phyloP scores from a whole-genome alignment of 2,888 invertebrate species.

The Hoplodrina ambigua region DNA sequence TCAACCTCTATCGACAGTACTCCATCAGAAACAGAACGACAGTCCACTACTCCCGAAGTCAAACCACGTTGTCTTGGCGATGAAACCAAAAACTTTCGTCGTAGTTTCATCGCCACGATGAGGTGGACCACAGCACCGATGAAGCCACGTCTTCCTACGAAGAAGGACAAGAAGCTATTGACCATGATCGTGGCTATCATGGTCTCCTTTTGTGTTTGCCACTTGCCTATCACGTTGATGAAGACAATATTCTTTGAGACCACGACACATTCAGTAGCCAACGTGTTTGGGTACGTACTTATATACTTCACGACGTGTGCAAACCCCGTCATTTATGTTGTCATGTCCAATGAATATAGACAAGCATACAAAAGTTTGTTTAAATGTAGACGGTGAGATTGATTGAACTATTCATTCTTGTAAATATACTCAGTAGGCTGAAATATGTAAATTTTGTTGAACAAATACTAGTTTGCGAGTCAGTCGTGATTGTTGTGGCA shows the following conservation, averaged over 20 bases:
- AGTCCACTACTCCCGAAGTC: slow-evolving; percentile 69
- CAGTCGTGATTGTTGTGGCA: slow-evolving; percentile 26
- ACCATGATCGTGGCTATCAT: slow-evolving; percentile 98
- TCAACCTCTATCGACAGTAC: slow-evolving; percentile 69
- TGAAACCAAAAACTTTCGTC: slow-evolving; percentile 70
- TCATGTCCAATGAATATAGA: slow-evolving; percentile 97
- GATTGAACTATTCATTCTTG: slow-evolving; percentile 2
- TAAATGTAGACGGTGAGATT: slow-evolving; percentile 84
- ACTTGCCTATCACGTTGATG: slow-evolving; percentile 96
- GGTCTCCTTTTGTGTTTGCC: slow-evolving; percentile 96
- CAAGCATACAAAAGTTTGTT: slow-evolving; percentile 96
- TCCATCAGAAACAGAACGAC: slow-evolving; percentile 77
- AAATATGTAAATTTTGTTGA: slow-evolving; percentile 16
- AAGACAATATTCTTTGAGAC: slow-evolving; percentile 93
- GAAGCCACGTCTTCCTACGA: slow-evolving; percentile 92
- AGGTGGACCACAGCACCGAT: slow-evolving; percentile 76
- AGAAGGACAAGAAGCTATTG: slow-evolving; percentile 93
- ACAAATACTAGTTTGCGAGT: slow-evolving; percentile 25
- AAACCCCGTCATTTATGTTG: slow-evolving; percentile 97
- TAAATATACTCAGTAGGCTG: slow-evolving; percentile 49
- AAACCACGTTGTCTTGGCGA: slow-evolving; percentile 67
- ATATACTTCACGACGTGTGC: slow-evolving; percentile 96
- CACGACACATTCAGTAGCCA: slow-evolving; percentile 91
- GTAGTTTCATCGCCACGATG: slow-evolving; percentile 78
- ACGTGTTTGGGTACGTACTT: slow-evolving; percentile 95